These are phyloP conservation scores for Teinopalpus imperialis DNA, from an alignment of 2,888 invertebrate species.

Conservation along the genomic window DNA sequence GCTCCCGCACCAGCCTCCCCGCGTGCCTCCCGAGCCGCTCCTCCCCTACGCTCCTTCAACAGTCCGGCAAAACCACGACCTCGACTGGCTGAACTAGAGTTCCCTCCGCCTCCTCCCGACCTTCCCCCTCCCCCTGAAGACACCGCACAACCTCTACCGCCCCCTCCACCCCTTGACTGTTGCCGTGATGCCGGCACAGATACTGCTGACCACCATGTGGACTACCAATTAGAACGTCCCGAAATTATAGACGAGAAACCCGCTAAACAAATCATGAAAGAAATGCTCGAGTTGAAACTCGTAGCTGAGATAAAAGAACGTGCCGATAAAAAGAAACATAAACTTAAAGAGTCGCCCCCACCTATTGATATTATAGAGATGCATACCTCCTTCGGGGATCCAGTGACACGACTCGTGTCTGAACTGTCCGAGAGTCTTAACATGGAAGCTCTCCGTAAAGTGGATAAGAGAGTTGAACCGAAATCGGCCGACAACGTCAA, in stretches of 20 bases:
- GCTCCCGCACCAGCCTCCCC: conserved; percentile 75
- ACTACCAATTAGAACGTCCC: conserved; percentile 77
- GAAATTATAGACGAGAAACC: conserved; percentile 51
- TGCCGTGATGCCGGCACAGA: conserved; percentile 86
- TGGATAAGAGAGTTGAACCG: conserved; percentile 39
- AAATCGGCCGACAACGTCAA: conserved; percentile 40
- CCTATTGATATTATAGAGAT: conserved; percentile 42
- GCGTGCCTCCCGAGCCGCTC: conserved; percentile 59
- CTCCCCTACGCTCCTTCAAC: conserved; percentile 81
- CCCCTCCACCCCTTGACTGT: conserved; percentile 74
- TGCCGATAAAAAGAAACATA: conserved; percentile 84
- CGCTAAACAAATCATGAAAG: conserved; percentile 85
- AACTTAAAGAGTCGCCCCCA: conserved; percentile 76
- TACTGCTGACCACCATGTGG: conserved; percentile 83
- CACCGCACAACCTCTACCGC: conserved; percentile 65
- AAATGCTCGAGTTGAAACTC: conserved; percentile 90
- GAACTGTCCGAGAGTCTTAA: conserved; percentile 93
- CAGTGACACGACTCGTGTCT: conserved; percentile 90
- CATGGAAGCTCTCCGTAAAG: conserved; percentile 78
- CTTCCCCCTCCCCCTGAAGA: conserved; percentile 90
- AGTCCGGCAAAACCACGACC: conserved; percentile 89
- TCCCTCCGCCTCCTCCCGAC: conserved; percentile 92
- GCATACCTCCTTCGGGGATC: conserved; percentile 82
- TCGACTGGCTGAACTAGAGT: conserved; percentile 90
- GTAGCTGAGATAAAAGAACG: conserved; percentile 93